Conservation (phyloP, 2,888 invertebrate genomes). For the Agonopterix heracliana region DNA sequence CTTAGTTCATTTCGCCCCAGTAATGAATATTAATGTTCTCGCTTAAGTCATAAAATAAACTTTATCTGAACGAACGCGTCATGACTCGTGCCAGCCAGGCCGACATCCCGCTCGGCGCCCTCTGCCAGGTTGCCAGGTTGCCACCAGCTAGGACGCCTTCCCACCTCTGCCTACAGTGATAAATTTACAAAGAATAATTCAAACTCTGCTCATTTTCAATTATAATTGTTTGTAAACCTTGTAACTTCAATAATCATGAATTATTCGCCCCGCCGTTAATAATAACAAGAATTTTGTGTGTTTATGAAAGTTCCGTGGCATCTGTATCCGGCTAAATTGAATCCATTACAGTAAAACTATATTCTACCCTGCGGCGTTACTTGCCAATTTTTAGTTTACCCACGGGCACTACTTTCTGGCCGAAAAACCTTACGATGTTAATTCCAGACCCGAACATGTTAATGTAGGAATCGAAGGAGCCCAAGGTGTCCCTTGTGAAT, state of each 20-base stretch:
- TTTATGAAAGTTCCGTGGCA: conserved; percentile 24
- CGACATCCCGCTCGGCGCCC: conserved; percentile 7
- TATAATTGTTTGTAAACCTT: conserved; percentile 48
- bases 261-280: conserved; percentile 47
- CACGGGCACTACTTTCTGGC: conserved; percentile 1
- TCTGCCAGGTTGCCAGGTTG: too few species aligned
- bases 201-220: conserved; percentile 66
- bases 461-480: too few species aligned
- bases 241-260: conserved; percentile 59
- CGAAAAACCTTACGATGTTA: conserved; percentile 6
- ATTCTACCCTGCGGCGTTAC: neutral
- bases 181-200: conserved; percentile 65
- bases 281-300: conserved; percentile 42
- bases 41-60: conserved; percentile 73
- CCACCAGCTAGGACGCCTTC: conserved; percentile 6
- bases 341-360: neutral
- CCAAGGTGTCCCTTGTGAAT: neutral
- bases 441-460: conserved; percentile 1
- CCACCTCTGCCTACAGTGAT: conserved; percentile 48
- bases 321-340: neutral
- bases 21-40: conserved; percentile 74
- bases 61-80: conserved; percentile 40
- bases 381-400: neutral
- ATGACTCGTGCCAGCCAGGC: conserved; percentile 5
- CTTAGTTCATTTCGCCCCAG: conserved; percentile 66